phyloP scores from a whole-genome alignment of 2,797 vertebrate species.

The Acrossocheilus wenchowensis region DNA sequence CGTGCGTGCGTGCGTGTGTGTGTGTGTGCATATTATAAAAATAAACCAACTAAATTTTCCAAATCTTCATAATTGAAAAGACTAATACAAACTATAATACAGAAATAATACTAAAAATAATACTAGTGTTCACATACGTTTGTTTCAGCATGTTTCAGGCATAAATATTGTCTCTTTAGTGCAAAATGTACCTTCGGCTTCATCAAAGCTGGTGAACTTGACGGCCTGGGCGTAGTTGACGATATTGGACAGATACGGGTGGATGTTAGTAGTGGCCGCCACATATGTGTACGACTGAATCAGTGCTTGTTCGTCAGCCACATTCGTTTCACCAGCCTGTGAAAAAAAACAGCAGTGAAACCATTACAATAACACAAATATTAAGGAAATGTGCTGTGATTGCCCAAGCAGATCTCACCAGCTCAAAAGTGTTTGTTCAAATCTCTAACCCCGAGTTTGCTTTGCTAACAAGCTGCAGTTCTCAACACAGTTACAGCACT shows the following conservation, averaged over 20 bases:
- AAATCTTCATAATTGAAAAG: too few species aligned
- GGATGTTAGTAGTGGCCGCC: conserved; percentile 97
- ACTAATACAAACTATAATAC: neutral
- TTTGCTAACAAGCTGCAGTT: neutral
- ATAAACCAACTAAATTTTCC: too few species aligned
- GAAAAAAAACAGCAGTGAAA: neutral
- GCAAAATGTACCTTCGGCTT: conserved; percentile 82
- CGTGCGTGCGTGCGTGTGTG: too few species aligned
- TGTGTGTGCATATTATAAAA: too few species aligned
- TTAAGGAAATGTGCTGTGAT: neutral
- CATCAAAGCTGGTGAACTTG: conserved; percentile 96
- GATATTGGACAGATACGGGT: conserved; percentile 95
- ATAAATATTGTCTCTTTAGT: neutral
- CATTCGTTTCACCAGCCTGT: conserved; percentile 85
- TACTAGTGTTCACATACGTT: neutral
- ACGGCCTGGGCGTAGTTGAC: conserved; percentile 99
- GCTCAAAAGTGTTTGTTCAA: neutral
- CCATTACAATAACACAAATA: neutral
- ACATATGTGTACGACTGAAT: conserved; percentile 98
- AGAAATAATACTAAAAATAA: neutral
- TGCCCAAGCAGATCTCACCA: neutral
- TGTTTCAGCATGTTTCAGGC: neutral
- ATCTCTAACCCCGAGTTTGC: neutral
- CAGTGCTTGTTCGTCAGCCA: conserved; percentile 93
- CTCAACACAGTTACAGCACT: neutral